Base-by-base conservation (phyloP, 2,888 invertebrate genomes). In the Tetranychus truncatus region DNA sequence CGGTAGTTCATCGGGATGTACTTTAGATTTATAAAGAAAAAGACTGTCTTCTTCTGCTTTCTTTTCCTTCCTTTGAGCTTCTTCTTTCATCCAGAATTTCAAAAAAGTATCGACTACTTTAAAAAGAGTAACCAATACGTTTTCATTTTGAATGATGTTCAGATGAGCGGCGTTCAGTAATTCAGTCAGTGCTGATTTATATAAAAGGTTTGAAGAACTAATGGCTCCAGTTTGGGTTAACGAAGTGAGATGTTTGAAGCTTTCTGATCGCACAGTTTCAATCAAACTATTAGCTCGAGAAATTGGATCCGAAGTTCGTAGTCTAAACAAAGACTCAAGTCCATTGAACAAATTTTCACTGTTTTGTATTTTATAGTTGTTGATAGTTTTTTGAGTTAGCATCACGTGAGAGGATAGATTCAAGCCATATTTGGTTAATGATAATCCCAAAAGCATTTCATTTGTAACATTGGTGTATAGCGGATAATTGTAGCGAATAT, bases 1-100 rank as follows among this genome's bases (percentile, higher is more conserved):
- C 11, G 81, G 81, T 44, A 82, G 79, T 66, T 81, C 81, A 75
- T 81, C 81, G 0, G 82, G 82, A 76, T 82, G 81, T 6, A 79
- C 78, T 69, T 79, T 78, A 0, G 80, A 78, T 76, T 81, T 81
- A 78, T 80, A 82, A 66, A 79, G 79, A 77, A 81, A 84, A 71
- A 93, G 83, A 78, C 88, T 89, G 74, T 90, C 90, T 76, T 90
- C 88, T 79, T 91, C 91, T 74, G 86, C 86, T 69, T 86, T 84
- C 74, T 85, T 20, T 7, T 46, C 71, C 45, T 55, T 76, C 66
- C 34, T 67, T 21, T 55, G 76, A 20, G 46, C 77, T 73, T 77
- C 74, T 76, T 66, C 11, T 75, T 46, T 71, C 21, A 45, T 44
- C 75, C 72, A 75, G 74, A 11, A 74, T n/a, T n/a, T 73, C 21